These are phyloP conservation scores for Aleiodes leptofemur DNA, from an alignment of 2,888 invertebrate species.

Conservation along the genomic window DNA sequence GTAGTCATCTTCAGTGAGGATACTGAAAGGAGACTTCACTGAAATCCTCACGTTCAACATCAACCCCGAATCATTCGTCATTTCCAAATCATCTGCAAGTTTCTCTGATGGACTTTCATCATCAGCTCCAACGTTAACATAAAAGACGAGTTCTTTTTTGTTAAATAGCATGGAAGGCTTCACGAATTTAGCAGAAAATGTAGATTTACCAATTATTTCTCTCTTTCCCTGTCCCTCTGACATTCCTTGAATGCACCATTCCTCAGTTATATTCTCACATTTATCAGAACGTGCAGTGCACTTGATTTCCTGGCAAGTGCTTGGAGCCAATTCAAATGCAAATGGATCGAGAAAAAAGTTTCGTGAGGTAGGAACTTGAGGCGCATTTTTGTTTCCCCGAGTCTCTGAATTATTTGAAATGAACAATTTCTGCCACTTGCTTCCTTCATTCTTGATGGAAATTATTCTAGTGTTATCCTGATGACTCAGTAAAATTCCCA, in stretches of 20 bases:
- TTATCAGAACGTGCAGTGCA: slow-evolving; percentile 59
- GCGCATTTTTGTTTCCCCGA: slow-evolving; percentile 38
- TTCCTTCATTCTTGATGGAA: slow-evolving; percentile 78
- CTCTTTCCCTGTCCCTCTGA: slow-evolving; percentile 78
- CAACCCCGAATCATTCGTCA: slow-evolving; percentile 78
- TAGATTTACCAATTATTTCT: slow-evolving; percentile 77
- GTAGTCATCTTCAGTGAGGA: slow-evolving; percentile 57
- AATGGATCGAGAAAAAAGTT: slow-evolving; percentile 58
- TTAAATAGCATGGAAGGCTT: slow-evolving; percentile 79
- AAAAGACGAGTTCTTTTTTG: slow-evolving; percentile 76
- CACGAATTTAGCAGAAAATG: slow-evolving; percentile 78
- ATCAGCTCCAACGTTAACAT: slow-evolving; percentile 76
- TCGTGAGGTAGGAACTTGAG: slow-evolving; percentile 46
- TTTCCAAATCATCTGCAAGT: slow-evolving; percentile 76
- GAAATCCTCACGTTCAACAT: slow-evolving; percentile 76
- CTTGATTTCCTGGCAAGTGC: slow-evolving; percentile 49
- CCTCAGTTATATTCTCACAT: slow-evolving; percentile 75
- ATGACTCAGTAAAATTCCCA: slow-evolving; percentile 75
- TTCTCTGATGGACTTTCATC: slow-evolving; percentile 75
- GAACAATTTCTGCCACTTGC: slow-evolving; percentile 76
- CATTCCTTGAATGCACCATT: slow-evolving; percentile 79
- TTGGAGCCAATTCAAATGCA: slow-evolving; percentile 59
- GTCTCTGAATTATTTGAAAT: slow-evolving; percentile 61
- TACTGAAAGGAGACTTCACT: slow-evolving; percentile 76
- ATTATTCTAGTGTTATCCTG: slow-evolving; percentile 68